These are phyloP conservation scores for Heterotis niloticus DNA, from an alignment of 2,113 vertebrate genomes.

Conservation along the genomic window DNA sequence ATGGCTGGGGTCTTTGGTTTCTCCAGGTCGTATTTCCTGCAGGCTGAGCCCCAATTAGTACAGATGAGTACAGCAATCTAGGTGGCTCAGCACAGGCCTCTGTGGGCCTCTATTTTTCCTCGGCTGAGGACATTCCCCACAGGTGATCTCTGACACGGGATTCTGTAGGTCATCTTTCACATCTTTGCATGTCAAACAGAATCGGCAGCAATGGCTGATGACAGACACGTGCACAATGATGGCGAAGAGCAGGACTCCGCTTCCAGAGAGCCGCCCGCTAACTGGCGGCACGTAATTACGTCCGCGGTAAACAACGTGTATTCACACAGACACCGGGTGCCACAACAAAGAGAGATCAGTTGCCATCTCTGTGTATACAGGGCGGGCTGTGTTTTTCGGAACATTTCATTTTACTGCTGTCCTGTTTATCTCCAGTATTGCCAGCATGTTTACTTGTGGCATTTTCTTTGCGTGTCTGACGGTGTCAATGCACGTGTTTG, in stretches of 20 bases:
- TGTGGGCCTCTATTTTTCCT: neutral
- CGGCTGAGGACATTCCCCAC: neutral
- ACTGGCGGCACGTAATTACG: neutral
- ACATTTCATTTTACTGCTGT: neutral
- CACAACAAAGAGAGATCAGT: constrained; percentile 7
- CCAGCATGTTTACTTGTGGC: neutral
- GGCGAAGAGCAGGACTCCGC: neutral
- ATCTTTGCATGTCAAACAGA: constrained; percentile 10
- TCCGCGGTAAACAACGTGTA: neutral
- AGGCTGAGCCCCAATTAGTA: neutral
- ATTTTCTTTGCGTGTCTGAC: neutral
- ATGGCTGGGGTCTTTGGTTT: neutral
- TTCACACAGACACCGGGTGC: neutral
- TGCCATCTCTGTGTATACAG: neutral
- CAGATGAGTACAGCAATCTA: neutral
- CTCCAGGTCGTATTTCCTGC: neutral
- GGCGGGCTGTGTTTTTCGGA: neutral
- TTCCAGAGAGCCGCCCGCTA: neutral
- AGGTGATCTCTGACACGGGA: neutral
- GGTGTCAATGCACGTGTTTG: constrained; percentile 2
- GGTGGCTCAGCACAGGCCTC: neutral
- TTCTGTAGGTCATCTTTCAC: neutral
- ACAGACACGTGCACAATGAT: constrained; percentile 3
- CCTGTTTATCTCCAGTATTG: constrained; percentile 5
- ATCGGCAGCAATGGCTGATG: neutral